Percentiles rank a stretch among this genome's conserved stretches.
These are phyloP conservation scores for Meloidogyne floridensis DNA, from an alignment of 1,140 invertebrate species.

Conservation along the genomic window DNA sequence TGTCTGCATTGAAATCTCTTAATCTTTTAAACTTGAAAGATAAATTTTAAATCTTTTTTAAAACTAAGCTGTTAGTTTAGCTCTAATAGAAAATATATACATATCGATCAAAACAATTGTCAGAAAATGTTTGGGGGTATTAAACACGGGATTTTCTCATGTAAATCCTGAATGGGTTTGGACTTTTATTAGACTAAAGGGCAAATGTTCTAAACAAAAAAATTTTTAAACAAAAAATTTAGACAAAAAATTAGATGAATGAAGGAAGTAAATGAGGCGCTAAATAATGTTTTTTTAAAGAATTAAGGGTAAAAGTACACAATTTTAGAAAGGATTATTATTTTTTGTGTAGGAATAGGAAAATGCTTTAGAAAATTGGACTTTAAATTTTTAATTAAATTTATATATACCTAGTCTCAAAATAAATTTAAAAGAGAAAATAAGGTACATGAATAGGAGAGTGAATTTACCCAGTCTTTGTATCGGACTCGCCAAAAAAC, in stretches of 20 bases:
- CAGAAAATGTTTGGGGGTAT: neutral
- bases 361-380: too few relatives aligned
- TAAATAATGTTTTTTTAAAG: neutral
- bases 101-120: constrained; percentile 5
- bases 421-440: too few relatives aligned
- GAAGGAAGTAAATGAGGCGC: neutral
- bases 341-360: too few relatives aligned
- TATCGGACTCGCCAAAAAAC: too few relatives aligned
- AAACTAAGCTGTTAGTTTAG: neutral
- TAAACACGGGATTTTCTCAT: constrained; percentile 5
- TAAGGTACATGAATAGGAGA: too few relatives aligned
- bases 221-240: neutral
- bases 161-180: neutral
- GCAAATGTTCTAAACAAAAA: constrained; percentile 3
- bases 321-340: too few relatives aligned
- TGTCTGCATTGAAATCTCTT: neutral
- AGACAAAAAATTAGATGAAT: neutral
- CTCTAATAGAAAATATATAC: neutral
- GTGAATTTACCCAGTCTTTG: too few relatives aligned
- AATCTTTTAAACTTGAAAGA: too few relatives aligned
- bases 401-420: too few relatives aligned
- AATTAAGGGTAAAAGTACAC: neutral
- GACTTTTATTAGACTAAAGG: neutral
- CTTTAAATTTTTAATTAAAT: too few relatives aligned
- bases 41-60: neutral